These are phyloP conservation scores for Anisognathus igniventris DNA, from an alignment of 2,797 vertebrate genomes.

Conservation along the genomic window DNA sequence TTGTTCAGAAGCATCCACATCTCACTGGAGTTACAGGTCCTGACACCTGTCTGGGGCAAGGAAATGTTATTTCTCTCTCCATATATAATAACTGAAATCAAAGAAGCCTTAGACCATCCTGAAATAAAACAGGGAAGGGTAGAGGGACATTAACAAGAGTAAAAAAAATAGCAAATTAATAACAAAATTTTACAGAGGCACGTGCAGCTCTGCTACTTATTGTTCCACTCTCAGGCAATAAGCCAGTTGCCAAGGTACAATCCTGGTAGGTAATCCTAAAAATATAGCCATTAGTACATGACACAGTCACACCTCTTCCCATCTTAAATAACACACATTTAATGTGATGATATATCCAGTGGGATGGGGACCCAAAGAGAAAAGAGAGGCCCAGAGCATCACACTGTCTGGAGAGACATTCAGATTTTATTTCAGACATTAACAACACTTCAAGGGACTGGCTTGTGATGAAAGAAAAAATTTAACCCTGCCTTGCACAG, in stretches of 20 bases:
- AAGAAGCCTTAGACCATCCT: neutral
- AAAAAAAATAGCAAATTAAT: neutral
- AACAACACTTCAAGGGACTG: constrained; percentile 11
- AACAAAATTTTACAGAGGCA: neutral
- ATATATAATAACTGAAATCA: neutral
- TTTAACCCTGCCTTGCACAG: constrained; percentile 5
- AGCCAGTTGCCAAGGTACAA: neutral
- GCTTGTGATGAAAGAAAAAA: constrained; percentile 31
- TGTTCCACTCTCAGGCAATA: neutral
- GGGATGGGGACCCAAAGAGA: neutral
- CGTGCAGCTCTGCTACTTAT: neutral
- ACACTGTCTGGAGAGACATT: neutral
- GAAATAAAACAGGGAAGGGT: neutral
- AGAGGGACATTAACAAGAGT: neutral
- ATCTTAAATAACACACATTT: constrained; percentile 14
- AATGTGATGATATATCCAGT: neutral
- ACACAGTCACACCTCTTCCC: neutral
- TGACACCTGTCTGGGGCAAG: neutral
- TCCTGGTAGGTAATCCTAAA: neutral
- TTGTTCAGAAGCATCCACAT: neutral
- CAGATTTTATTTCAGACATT: constrained; percentile 38
- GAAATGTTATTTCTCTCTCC: neutral
- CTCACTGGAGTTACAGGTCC: neutral
- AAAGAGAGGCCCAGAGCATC: neutral
- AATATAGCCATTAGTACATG: neutral